Conservation (phyloP, 1,140 invertebrate genomes). For the Phymastichus coffea region DNA sequence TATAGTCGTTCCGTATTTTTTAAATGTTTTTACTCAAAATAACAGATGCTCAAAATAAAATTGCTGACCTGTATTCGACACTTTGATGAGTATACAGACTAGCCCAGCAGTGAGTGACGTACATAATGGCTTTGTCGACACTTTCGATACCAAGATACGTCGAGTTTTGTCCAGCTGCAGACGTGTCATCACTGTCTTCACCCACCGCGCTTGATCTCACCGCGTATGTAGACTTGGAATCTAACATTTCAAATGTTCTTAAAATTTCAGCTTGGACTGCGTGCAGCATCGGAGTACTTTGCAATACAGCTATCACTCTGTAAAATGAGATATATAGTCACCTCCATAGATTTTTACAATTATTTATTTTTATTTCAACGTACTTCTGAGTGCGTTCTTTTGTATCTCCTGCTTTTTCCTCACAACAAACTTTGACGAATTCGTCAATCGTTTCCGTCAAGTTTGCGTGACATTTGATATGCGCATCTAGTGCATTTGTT, state of each 20-base stretch:
- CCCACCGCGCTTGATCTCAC: slow-evolving; percentile 65
- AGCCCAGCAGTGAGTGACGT: slow-evolving; percentile 74
- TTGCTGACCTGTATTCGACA: slow-evolving; percentile 66
- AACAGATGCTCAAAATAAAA: neutral
- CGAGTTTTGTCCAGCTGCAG: slow-evolving; percentile 83
- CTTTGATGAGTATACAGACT: slow-evolving; percentile 76
- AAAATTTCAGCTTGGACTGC: slow-evolving; percentile 45
- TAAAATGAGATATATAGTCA: slow-evolving; percentile 23
- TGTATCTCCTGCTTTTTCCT: slow-evolving; percentile 20
- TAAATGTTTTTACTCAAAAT: neutral
- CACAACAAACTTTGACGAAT: slow-evolving; percentile 26
- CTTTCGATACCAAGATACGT: slow-evolving; percentile 69
- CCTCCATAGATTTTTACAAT: neutral
- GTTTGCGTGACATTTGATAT: slow-evolving; percentile 47
- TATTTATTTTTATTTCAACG: neutral
- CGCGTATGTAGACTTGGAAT: slow-evolving; percentile 48
- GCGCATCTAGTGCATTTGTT: slow-evolving; percentile 57
- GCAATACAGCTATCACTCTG: slow-evolving; percentile 37
- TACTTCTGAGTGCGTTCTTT: slow-evolving; percentile 29
- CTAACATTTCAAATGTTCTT: slow-evolving; percentile 46
- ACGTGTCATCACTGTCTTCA: slow-evolving; percentile 76
- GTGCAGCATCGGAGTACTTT: slow-evolving; percentile 28
- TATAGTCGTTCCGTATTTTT: neutral
- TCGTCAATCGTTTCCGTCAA: slow-evolving; percentile 34
- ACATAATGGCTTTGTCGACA: slow-evolving; percentile 58